phyloP scores from a whole-genome alignment of 1,140 invertebrate genomes.

The Atta colombica region DNA sequence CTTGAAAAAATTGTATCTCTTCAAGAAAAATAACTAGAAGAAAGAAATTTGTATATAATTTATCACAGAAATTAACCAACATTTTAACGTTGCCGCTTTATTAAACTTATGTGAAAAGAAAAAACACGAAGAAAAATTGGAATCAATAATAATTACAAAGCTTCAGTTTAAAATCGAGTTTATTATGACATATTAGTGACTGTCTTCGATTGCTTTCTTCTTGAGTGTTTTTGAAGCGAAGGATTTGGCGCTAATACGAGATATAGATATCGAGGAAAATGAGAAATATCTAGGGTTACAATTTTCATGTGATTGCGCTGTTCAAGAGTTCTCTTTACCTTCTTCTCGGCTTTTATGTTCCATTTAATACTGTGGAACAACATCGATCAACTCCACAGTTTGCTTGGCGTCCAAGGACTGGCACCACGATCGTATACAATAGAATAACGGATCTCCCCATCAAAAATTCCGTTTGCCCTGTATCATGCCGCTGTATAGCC shows the following conservation, averaged over 20 bases:
- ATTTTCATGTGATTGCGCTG: background rate
- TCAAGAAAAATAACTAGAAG: background rate
- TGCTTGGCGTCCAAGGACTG: slow-evolving; percentile 63
- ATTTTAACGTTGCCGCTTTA: slow-evolving; percentile 3
- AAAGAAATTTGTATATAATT: background rate
- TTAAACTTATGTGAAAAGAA: slow-evolving; percentile 1
- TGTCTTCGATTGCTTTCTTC: background rate
- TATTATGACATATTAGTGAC: background rate
- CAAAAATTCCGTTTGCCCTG: slow-evolving; percentile 83
- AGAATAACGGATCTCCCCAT: slow-evolving; percentile 80
- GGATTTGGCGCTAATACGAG: background rate
- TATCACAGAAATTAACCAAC: background rate
- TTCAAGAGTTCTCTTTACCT: slow-evolving; percentile 20
- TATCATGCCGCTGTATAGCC: slow-evolving; percentile 48
- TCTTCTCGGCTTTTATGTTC: slow-evolving; percentile 22
- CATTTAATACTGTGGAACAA: slow-evolving; percentile 42
- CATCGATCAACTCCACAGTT: slow-evolving; percentile 73
- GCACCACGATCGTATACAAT: slow-evolving; percentile 78
- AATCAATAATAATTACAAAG: slow-evolving; percentile 27
- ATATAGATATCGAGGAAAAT: slow-evolving; percentile 16
- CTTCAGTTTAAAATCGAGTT: background rate
- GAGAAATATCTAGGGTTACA: slow-evolving; percentile 10
- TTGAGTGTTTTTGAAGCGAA: background rate
- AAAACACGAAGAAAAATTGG: background rate
- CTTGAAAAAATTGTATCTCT: background rate